A percentile compares a stretch with the other conserved stretches of the same genome.
Evolutionary conservation across 2,888 invertebrate species (phyloP).

Genomic region (Hanleya hanleyi): DNA sequence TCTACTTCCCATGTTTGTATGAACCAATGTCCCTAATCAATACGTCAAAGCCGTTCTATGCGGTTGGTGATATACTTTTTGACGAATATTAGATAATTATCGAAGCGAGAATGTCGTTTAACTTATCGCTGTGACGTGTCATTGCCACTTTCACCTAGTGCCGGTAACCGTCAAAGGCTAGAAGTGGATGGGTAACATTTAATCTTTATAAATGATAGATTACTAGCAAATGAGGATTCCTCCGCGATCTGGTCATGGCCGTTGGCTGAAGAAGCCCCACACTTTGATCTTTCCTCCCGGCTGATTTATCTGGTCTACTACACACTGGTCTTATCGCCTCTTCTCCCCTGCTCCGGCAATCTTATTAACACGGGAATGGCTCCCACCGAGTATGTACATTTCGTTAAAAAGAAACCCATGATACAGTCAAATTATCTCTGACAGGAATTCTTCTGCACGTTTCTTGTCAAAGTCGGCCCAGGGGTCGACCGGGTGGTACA

Average conservation of each 20-base stretch:
- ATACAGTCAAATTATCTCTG: no score
- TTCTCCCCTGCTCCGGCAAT: no score
- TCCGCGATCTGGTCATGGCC: neutral
- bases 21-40: neutral
- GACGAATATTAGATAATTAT: conserved; percentile 5
- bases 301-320: no score
- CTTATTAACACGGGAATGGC: no score
- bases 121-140: conserved; percentile 2
- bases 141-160: conserved; percentile 4
- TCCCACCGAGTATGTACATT: no score
- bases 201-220: conserved; percentile 6
- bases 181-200: neutral
- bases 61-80: neutral
- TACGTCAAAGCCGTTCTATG: neutral
- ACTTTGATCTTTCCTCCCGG: neutral
- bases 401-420: no score
- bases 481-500: no score
- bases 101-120: conserved; percentile 1
- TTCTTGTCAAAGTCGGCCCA: no score
- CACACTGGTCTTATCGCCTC: no score
- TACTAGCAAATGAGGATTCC: neutral
- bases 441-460: no score
- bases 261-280: neutral
- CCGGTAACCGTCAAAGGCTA: conserved; percentile 3
- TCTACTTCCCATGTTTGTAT: no score